phyloP scores from a whole-genome alignment of 2,888 invertebrate species.

The Pantelozetes paolii region DNA sequence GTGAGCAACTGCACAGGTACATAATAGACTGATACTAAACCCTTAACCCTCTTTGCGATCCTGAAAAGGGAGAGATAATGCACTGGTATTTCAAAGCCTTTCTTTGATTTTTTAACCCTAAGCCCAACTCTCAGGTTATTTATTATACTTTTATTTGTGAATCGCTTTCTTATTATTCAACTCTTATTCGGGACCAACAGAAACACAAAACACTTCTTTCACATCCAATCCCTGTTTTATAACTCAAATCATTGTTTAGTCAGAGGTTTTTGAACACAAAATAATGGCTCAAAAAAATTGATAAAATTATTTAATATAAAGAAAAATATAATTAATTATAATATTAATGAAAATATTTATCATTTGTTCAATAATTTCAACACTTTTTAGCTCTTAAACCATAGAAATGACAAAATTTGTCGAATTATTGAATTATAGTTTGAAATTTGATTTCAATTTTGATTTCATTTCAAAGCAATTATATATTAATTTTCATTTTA shows the following conservation, averaged over 20 bases:
- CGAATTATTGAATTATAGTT: neutral
- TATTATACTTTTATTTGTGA: slow-evolving; percentile 13
- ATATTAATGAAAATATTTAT: neutral
- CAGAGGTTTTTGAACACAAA: neutral
- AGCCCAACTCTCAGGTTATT: slow-evolving; percentile 28
- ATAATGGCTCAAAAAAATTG: slow-evolving; percentile 25
- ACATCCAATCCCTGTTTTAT: neutral
- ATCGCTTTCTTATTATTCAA: slow-evolving; percentile 13
- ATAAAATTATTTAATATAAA: neutral
- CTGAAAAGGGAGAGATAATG: neutral
- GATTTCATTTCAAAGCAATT: neutral
- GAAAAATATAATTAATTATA: neutral
- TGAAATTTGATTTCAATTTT: neutral
- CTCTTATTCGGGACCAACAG: slow-evolving; percentile 23
- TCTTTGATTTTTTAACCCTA: neutral
- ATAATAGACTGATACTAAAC: neutral
- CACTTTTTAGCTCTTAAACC: too few relatives aligned
- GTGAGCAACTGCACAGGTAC: neutral
- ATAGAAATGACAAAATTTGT: neutral
- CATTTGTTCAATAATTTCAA: neutral
- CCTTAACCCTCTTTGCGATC: slow-evolving; percentile 18
- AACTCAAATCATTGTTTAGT: neutral
- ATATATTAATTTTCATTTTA: neutral
- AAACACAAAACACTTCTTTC: neutral
- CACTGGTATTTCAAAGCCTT: slow-evolving; percentile 16